A percentile compares a stretch with the other conserved stretches of the same genome.
Evolutionary conservation across 2,888 invertebrate genomes (phyloP).

Genomic region (Steromphala cineraria): DNA sequence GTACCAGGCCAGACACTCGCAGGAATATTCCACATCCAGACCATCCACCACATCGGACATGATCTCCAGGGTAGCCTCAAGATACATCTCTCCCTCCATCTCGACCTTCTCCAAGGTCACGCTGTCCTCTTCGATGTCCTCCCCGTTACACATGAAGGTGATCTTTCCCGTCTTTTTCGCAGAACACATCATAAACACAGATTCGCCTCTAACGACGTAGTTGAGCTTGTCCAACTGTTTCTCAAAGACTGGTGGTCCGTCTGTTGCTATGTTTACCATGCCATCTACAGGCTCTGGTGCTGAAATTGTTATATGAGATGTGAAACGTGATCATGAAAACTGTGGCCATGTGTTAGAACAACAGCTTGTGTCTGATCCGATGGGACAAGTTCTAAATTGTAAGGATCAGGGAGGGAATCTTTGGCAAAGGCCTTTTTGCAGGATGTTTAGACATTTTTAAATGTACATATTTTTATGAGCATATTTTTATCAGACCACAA

Average conservation of each 20-base stretch:
- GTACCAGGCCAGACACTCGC: conserved; percentile 37
- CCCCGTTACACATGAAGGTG: conserved; percentile 30
- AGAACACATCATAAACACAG: conserved; percentile 28
- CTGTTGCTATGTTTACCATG: background rate
- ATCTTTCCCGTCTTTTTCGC: conserved; percentile 27
- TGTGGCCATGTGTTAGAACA: too few relatives aligned
- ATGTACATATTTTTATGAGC: too few relatives aligned
- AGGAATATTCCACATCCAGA: conserved; percentile 21
- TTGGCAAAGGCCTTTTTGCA: too few relatives aligned
- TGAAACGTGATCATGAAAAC: too few relatives aligned
- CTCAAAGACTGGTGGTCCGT: conserved; percentile 4
- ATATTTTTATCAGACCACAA: too few relatives aligned
- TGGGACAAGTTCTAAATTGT: too few relatives aligned
- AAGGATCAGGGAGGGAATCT: too few relatives aligned
- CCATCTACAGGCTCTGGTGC: background rate
- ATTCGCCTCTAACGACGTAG: conserved; percentile 29
- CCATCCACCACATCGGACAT: background rate
- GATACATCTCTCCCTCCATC: background rate
- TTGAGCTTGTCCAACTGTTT: conserved; percentile 27
- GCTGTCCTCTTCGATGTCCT: background rate
- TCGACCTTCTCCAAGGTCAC: background rate
- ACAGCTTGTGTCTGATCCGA: too few relatives aligned
- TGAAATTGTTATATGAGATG: too few relatives aligned
- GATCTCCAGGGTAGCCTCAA: conserved; percentile 12
- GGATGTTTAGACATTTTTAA: too few relatives aligned